A percentile compares a stretch with the other conserved stretches of the same genome.
These are phyloP conservation scores for Sarcophaga caerulescens DNA, from an alignment of 2,888 invertebrate genomes.

Conservation along the genomic window DNA sequence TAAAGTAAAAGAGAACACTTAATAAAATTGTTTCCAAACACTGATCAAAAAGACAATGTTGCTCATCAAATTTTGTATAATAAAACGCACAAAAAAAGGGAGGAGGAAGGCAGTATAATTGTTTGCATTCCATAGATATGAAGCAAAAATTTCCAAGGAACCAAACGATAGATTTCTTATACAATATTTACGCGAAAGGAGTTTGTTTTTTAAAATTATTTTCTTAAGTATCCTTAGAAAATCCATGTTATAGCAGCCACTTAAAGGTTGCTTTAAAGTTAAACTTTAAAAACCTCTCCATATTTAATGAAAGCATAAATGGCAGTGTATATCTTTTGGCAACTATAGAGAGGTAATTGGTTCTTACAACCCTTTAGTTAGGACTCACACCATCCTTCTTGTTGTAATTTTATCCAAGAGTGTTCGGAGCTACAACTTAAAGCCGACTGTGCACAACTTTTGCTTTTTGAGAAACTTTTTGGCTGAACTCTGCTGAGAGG, in stretches of 20 bases:
- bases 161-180: background rate
- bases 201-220: background rate
- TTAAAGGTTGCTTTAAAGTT: no score
- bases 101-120: background rate
- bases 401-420: background rate
- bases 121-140: background rate
- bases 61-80: conserved; percentile 24
- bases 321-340: no score
- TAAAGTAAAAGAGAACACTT: conserved; percentile 10
- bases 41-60: conserved; percentile 50
- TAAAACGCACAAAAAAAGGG: background rate
- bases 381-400: background rate
- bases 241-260: no score
- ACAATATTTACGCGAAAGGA: background rate
- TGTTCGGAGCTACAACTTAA: no score
- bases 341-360: background rate
- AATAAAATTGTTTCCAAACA: conserved; percentile 44
- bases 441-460: no score
- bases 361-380: background rate
- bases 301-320: no score
- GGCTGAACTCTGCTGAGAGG: no score
- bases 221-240: no score
- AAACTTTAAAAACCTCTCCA: no score
- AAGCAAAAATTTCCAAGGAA: background rate
- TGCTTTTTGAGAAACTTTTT: no score